Evolutionary conservation across 2,113 vertebrate species (phyloP).

Genomic region (Myotis brandtii): DNA sequence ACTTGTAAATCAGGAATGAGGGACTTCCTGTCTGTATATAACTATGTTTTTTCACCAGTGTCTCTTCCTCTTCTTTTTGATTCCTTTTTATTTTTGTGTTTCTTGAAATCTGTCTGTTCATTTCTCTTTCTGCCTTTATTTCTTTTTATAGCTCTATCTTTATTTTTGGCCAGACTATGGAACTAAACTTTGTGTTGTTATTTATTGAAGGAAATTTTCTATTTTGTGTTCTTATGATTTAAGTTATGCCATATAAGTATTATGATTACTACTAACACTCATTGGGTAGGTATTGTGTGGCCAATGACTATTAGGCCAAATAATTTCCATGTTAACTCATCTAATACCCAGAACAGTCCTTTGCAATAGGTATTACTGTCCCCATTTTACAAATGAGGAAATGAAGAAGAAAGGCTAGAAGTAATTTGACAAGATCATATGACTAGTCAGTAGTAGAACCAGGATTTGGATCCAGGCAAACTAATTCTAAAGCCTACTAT

Average conservation of each 20-base stretch:
- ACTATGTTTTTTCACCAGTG: background rate
- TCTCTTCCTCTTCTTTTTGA: background rate
- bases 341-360: constrained; percentile 1
- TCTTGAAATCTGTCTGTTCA: background rate
- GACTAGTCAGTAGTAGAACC: background rate
- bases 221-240: constrained; percentile 26
- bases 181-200: constrained; percentile 31
- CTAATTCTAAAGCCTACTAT: background rate
- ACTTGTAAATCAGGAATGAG: background rate
- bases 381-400: background rate
- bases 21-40: background rate
- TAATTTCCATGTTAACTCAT: constrained; percentile 48
- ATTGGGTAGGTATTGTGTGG: background rate
- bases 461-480: constrained; percentile 15
- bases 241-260: constrained; percentile 17
- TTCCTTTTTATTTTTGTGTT: constrained; percentile 12
- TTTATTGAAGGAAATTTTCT: constrained; percentile 29
- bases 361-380: background rate
- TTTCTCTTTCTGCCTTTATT: constrained; percentile 31
- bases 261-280: background rate
- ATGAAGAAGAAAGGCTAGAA: background rate
- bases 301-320: background rate
- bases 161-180: background rate
- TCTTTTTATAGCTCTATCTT: background rate
- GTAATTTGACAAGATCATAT: constrained; percentile 9